Base-by-base conservation (phyloP, 2,113 vertebrate genomes). In the Pelusios castaneus region DNA sequence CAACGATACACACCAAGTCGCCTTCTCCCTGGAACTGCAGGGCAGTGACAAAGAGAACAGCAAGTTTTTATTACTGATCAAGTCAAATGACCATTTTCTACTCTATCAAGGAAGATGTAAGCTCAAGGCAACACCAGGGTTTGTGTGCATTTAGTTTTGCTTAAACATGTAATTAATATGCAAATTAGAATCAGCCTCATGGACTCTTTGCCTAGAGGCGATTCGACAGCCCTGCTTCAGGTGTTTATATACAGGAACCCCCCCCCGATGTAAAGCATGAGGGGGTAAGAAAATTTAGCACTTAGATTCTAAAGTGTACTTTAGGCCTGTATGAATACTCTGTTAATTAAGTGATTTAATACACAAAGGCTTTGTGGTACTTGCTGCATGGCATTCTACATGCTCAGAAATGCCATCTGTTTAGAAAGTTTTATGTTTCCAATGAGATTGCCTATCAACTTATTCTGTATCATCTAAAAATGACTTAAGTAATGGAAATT, bases 241-340 rank as follows among this genome's bases (percentile, higher is more conserved):
- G 70, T 29, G 60, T 67, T 84, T 89, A 55, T 7, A 55, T 76
- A 38, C 41, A 58, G 58, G 70, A n/a, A n/a, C n/a, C 43, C 84
- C 58, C 45, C 56, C 52, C 52, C 21, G 1, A 45, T 38, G 0
- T 0, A 34, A 51, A 77, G 12, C 56, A 81, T 0, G 0, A 0
- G 81, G 51, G 54, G 70, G 51, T n/a, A 38, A 89, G 51, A 0
- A 47, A 19, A 73, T 25, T 58, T 25, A 56, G n/a, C 47, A 43
- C 79, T 7, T 27, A 12, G 7, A 41, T 70, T 38, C 38, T 38
- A 14, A 27, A 76, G 11, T 27, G 25, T 13, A 43, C 27, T 45
- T 76, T 14, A 45, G 29, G 41, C 43, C 7, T 43, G 22, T 76
- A 38, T 10, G 29, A 1, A 1, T 0, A 0, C 0, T 13, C 31